Conservation (phyloP, 2,888 invertebrate species). For the Alloscopus bannaensis region DNA sequence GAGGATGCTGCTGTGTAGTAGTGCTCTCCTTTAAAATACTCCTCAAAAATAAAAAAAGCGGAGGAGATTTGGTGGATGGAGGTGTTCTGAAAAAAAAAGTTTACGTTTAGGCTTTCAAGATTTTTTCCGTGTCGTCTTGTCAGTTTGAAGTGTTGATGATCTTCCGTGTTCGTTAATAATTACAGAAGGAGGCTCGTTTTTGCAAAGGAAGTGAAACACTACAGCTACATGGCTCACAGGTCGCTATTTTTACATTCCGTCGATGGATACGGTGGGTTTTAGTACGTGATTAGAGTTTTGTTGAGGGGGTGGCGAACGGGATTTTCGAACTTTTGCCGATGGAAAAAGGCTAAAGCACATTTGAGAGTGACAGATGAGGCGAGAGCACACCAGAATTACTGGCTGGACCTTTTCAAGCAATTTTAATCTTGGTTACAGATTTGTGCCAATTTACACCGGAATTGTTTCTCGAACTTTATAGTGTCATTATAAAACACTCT, state of each 20-base stretch:
- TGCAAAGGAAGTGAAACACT: no score
- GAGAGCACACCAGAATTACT: neutral
- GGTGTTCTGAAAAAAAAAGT: neutral
- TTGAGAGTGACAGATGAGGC: neutral
- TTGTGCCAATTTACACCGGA: no score
- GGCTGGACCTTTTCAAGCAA: neutral
- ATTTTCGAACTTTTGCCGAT: neutral
- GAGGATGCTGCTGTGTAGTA: neutral
- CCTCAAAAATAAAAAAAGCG: neutral
- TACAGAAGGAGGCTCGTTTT: no score
- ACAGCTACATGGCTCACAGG: neutral
- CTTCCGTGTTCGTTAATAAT: conserved; percentile 10
- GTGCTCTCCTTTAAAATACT: neutral
- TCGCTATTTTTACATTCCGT: conserved; percentile 9
- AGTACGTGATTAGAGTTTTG: neutral
- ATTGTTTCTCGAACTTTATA: neutral
- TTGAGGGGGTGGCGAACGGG: neutral
- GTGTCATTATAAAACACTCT: neutral
- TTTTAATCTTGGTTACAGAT: neutral
- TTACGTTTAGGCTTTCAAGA: neutral
- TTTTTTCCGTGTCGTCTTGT: neutral
- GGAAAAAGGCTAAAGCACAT: neutral
- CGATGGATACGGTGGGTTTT: neutral
- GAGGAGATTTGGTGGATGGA: neutral
- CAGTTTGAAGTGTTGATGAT: neutral